Base-by-base conservation (phyloP, 1,140 invertebrate genomes). In the Aricia agestis region DNA sequence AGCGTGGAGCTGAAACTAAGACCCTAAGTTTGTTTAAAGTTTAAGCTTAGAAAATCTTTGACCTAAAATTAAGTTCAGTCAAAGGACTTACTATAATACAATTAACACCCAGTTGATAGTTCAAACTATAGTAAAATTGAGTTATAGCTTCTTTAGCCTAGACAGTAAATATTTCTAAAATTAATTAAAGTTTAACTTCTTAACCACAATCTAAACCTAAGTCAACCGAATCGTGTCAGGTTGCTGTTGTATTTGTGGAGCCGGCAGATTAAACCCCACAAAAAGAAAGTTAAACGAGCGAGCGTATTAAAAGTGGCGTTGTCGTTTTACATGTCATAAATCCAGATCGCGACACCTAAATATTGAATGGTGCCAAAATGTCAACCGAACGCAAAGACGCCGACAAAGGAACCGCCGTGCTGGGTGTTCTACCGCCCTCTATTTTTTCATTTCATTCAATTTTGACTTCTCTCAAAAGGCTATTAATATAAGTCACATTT, bases 281-380 rank as follows among this genome's bases (percentile, higher is more conserved):
- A 74, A 76, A 76, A 66, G 66, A 75, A 75, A 67, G 74, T 69
- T 70, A 73, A 78, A 80, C 74, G 73, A 80, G 69, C 72, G 72
- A 76, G 71, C 78, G 76, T 74, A 78, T 80, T 80, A 81, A 83
- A 78, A 69, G 71, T 72, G 76, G 78, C 79, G 81, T 84, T 82
- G 87, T 86, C 83, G 79, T 84, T 86, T 84, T 88, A 82, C 81
- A 78, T 82, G 80, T 83, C 87, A 88, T 91, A 91, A 91, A 91
- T 91, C 85, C 82, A 84, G 81, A 84, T 85, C 85, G 85, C 82
- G 80, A 87, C 85, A 88, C 83, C 87, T 85, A 88, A 86, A 89
- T 90, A 92, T 89, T 90, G 90, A 89, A 92, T 91, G 87, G 89
- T 90, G 88, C 84, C 88, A 92, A 91, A 92, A 88, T 92, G 90